Conservation (phyloP, 2,888 invertebrate genomes). For the Leucoma salicis region DNA sequence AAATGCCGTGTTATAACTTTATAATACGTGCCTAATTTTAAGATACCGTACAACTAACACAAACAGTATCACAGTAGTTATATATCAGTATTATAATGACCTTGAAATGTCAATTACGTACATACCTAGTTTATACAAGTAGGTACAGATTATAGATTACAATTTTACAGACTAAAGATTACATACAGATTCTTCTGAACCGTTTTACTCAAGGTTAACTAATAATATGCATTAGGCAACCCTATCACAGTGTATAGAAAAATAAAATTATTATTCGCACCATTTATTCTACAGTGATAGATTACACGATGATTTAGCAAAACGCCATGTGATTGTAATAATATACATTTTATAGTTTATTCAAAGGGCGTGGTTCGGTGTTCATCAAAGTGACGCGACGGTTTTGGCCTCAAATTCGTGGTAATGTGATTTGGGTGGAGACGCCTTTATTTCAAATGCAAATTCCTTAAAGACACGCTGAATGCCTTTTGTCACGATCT, state of each 20-base stretch:
- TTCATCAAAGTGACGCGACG: constrained; percentile 35
- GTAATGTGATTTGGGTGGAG: constrained; percentile 38
- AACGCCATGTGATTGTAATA: constrained; percentile 42
- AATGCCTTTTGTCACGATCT: constrained; percentile 38
- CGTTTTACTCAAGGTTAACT: no score
- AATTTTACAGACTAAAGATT: no score
- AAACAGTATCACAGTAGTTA: no score
- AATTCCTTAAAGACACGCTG: constrained; percentile 42
- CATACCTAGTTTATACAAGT: no score
- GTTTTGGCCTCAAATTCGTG: constrained; percentile 34
- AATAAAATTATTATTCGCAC: constrained; percentile 3
- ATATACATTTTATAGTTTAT: constrained; percentile 41
- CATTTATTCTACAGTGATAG: constrained; percentile 11
- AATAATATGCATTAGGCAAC: no score
- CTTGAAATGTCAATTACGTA: no score
- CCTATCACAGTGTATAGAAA: not conserved
- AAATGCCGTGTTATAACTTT: no score
- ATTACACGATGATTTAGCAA: constrained; percentile 43
- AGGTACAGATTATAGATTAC: no score
- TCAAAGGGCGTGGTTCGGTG: constrained; percentile 38
- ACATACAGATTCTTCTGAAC: no score
- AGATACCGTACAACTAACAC: no score
- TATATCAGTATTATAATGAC: no score
- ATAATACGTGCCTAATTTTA: no score
- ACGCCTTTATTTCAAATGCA: constrained; percentile 40